phyloP scores from a whole-genome alignment of 1,140 invertebrate genomes.

The Scaptomyza montana region DNA sequence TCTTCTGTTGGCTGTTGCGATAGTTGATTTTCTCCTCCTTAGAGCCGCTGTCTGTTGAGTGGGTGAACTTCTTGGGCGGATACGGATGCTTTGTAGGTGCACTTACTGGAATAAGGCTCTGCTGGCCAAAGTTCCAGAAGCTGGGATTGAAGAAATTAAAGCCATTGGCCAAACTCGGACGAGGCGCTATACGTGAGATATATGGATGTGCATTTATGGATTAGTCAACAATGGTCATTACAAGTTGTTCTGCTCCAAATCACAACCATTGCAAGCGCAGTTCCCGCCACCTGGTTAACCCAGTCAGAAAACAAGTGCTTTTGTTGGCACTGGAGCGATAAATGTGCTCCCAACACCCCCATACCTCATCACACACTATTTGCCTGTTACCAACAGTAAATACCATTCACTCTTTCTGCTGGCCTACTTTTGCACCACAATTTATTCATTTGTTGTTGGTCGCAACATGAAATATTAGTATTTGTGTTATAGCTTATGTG shows the following conservation, averaged over 20 bases:
- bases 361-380: not conserved
- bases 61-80: slow-evolving; percentile 85
- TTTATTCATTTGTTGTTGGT: too few species aligned
- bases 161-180: slow-evolving; percentile 67
- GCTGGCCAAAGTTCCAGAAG: slow-evolving; percentile 68
- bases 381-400: slow-evolving; percentile 14
- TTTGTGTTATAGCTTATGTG: too few species aligned
- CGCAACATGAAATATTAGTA: too few species aligned
- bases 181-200: slow-evolving; percentile 51
- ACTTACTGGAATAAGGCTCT: slow-evolving; percentile 62
- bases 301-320: slow-evolving; percentile 42
- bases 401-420: slow-evolving; percentile 36
- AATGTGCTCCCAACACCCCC: slow-evolving; percentile 5
- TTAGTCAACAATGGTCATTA: slow-evolving; percentile 65
- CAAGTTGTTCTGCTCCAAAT: slow-evolving; percentile 76
- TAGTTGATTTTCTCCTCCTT: slow-evolving; percentile 83
- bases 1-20: slow-evolving; percentile 71
- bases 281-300: slow-evolving; percentile 56
- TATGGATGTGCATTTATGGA: slow-evolving; percentile 35
- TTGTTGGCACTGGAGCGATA: slow-evolving; percentile 41
- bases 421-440: slow-evolving; percentile 12
- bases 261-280: slow-evolving; percentile 72
- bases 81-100: slow-evolving; percentile 60
- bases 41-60: slow-evolving; percentile 78
- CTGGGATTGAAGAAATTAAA: slow-evolving; percentile 69